phyloP scores from a whole-genome alignment of 2,113 vertebrate species.

The Nycticryphes semicollaris region DNA sequence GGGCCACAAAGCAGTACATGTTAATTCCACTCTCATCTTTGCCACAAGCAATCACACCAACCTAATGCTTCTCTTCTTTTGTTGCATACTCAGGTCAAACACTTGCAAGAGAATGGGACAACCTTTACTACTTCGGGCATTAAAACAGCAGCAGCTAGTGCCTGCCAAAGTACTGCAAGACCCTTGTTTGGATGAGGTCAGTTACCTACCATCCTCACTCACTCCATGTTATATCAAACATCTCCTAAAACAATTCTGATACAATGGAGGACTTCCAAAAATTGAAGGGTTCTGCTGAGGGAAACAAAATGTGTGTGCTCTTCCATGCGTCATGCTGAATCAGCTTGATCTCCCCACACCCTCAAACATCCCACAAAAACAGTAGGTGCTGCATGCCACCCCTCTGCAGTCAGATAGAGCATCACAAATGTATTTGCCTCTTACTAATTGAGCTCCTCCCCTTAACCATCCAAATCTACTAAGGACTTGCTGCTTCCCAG shows the following conservation, averaged over 20 bases:
- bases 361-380: constrained; percentile 49
- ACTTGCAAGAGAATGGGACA: not conserved
- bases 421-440: not conserved
- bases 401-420: constrained; percentile 33
- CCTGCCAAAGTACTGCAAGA: not conserved
- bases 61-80: not conserved
- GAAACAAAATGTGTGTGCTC: not conserved
- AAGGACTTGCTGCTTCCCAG: not conserved
- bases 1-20: not conserved
- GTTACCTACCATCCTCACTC: not conserved
- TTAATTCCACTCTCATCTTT: not conserved
- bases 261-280: not conserved
- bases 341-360: constrained; percentile 61
- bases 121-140: not conserved
- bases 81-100: not conserved
- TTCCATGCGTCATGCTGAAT: constrained; percentile 41
- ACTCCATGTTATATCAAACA: not conserved
- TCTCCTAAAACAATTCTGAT: not conserved
- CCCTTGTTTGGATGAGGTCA: not conserved
- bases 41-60: not conserved
- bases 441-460: constrained; percentile 14
- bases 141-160: not conserved
- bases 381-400: constrained; percentile 39
- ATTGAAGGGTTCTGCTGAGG: constrained; percentile 6
- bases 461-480: not conserved